Evolutionary conservation across 2,797 vertebrate species (phyloP), one percentile per base, ranked within the genome.

Genomic region (Rhynchonycteris naso): DNA sequence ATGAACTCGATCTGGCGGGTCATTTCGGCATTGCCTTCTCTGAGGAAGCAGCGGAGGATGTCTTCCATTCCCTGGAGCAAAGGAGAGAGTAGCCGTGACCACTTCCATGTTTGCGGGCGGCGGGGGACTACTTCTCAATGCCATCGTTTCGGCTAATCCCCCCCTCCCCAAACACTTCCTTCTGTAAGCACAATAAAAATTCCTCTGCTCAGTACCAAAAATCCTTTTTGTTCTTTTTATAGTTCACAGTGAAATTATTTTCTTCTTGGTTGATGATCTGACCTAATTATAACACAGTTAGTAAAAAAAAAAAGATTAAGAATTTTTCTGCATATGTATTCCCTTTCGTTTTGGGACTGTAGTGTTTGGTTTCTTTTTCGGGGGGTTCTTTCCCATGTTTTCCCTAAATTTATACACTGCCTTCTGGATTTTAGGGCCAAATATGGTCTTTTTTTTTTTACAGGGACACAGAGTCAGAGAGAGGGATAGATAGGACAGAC

Each of bases 1-100:
- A 99, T 99, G 94, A 99, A 99, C 97, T 99, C 99, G 75, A 99
- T 99, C 97, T 99, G 99, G 72, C 99, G 98, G 98, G 98, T 99
- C 97, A 99, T 99, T 94, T 99, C 99, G 0, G 98, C 98, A 18
- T 98, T 99, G 96, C 99, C 99, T 97, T 99, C 99, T 97, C 98
- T 99, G 96, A 98, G 98, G 98, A 99, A 99, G 97, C 99, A 99
- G 92, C 97, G 97, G 38, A 99, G 98, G 96, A 99, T 99, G 97
- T 99, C 99, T 96, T 99, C 99, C 97, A 99, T 98, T 65, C 99
- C 99, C 99, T 99, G 93, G 80, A 21, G 35, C 5, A 93, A 75
- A 16, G 65, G 92, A 89, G 90, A 97, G 97, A 87, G 93, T 30
- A 21, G 85, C 11, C 52, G 56, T 97, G 52, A 97, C 78, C 63